These are phyloP conservation scores for Gorsachius goisagi DNA, from an alignment of 2,113 vertebrate species.

Conservation along the genomic window DNA sequence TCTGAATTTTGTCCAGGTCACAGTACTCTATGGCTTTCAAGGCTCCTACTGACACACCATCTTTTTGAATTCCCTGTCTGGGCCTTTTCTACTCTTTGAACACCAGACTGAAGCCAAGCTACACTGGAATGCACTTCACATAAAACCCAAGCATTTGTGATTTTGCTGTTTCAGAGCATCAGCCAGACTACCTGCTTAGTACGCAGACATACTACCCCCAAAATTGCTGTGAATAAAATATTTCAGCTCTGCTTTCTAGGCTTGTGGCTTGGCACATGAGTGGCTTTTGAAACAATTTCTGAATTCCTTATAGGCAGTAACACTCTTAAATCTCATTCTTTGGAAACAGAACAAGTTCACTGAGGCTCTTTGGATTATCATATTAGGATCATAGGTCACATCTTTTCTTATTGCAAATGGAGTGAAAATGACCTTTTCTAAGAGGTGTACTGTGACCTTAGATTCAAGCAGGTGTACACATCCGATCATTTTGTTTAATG, in stretches of 20 bases:
- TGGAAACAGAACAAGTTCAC: slow-evolving; percentile 1
- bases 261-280: background rate
- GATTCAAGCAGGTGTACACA: background rate
- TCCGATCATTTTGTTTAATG: background rate
- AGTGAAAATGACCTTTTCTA: slow-evolving; percentile 3
- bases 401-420: background rate
- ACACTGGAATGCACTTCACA: background rate
- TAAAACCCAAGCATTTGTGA: background rate
- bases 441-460: background rate
- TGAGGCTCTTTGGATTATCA: background rate
- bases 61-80: background rate
- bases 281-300: background rate
- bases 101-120: background rate
- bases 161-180: background rate
- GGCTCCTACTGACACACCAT: background rate
- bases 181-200: background rate
- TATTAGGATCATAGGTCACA: background rate
- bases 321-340: background rate
- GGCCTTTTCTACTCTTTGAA: background rate
- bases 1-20: background rate
- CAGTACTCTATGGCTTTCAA: background rate
- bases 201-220: background rate
- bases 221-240: background rate
- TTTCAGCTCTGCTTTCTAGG: background rate
- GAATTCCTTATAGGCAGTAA: background rate